Percentiles rank a stretch among this genome's conserved stretches.
Conservation (phyloP, 2,888 invertebrate genomes). For the Loripinus fragilis region DNA sequence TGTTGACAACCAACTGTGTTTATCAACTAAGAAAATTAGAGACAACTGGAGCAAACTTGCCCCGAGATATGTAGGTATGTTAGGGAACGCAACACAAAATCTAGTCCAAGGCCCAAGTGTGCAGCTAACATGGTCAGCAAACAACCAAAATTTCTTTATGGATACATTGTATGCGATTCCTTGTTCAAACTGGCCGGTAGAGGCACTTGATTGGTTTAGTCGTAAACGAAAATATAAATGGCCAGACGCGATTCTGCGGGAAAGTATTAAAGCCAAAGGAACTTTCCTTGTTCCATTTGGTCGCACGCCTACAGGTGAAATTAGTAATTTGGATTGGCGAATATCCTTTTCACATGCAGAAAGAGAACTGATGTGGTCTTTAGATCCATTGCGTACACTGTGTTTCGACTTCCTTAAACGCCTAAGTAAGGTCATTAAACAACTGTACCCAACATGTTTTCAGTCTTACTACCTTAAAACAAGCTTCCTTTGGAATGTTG, state of each 20-base stretch:
- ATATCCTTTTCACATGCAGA: background rate
- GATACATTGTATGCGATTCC: background rate
- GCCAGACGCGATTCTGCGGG: background rate
- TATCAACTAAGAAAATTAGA: background rate
- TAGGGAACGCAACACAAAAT: background rate
- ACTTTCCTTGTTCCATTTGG: conserved; percentile 1
- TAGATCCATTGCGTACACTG: background rate
- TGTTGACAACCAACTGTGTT: background rate
- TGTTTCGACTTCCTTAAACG: background rate
- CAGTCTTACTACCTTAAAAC: background rate
- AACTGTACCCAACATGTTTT: background rate
- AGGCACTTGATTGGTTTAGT: background rate
- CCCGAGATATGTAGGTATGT: background rate
- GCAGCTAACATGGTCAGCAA: background rate
- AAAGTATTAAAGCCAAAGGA: background rate
- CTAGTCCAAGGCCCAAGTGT: background rate
- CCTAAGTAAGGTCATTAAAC: background rate
- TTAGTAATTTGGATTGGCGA: background rate
- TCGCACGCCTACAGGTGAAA: background rate
- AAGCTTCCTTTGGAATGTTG: background rate
- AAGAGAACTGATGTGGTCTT: background rate
- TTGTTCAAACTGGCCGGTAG: background rate
- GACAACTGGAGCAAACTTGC: background rate
- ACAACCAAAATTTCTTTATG: background rate
- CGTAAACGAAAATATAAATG: background rate